Evolutionary conservation across 2,888 invertebrate species (phyloP).

Genomic region (Spisula solida): DNA sequence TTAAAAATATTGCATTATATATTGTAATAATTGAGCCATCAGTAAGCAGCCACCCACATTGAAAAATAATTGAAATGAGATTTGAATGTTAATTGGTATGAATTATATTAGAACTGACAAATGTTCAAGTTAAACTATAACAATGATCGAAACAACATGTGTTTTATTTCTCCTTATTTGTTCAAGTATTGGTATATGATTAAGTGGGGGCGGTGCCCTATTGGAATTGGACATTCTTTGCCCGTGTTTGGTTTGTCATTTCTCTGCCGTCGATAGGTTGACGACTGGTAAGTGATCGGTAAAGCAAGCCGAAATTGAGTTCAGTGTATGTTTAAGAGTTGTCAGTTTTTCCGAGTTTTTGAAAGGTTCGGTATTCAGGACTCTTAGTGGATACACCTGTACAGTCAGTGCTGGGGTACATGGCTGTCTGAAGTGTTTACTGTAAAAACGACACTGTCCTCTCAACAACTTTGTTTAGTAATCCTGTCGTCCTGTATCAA

Average conservation of each 20-base stretch:
- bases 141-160: neutral
- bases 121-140: neutral
- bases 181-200: neutral
- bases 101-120: neutral
- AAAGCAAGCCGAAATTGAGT: neutral
- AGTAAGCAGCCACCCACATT: neutral
- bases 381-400: neutral
- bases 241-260: slow-evolving; percentile 4
- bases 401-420: slow-evolving; percentile 2
- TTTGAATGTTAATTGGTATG: neutral
- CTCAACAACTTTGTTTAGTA: slow-evolving; percentile 18
- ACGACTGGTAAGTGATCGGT: slow-evolving; percentile 2
- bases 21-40: too few relatives aligned
- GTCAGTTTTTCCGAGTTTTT: slow-evolving; percentile 1
- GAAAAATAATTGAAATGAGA: neutral
- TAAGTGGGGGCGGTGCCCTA: neutral
- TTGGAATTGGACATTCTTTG: neutral
- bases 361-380: neutral
- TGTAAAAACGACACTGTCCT: slow-evolving; percentile 1
- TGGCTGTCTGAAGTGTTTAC: slow-evolving; percentile 23
- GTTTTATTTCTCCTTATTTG: neutral
- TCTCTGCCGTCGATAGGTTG: slow-evolving; percentile 4
- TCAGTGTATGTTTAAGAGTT: slow-evolving; percentile 7
- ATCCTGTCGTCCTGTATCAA: neutral
- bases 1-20: neutral